Evolutionary conservation across 2,113 vertebrate species (phyloP), one percentile per base, ranked within the genome.

Genomic region (Chrysemys picta): DNA sequence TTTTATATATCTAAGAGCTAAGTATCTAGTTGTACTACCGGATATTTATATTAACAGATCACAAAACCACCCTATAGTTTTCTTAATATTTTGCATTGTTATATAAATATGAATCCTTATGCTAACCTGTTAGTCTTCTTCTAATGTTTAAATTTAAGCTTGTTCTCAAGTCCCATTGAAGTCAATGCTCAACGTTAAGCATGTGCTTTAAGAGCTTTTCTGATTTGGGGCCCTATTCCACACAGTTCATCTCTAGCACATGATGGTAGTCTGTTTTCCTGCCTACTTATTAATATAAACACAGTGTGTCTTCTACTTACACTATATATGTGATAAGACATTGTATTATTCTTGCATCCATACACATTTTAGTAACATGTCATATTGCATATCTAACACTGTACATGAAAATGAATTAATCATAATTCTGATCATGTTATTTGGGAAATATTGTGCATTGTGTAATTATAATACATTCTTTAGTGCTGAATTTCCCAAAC

Each of bases 221-320:
- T 87, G 89, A 95, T 92, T 88, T 82, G 91, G 94, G 96, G 9
- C 21, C 80, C 54, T 87, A 79, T 89, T 97, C 91, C 95, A 90
- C 2, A 0, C 76, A 25, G 0, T 85, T 95, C 86, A 54, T 94
- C 90, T 92, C 93, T 59, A 42, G 42, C 3, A 89, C 91, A 84
- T 90, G 89, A 89, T 16, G 25, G 89, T 85, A 96, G 85, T 96
- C 87, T 93, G 93, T 82, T 84, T 94, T 88, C 24, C 45, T 65
- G 56, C 92, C 92, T 90, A 69, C 82, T 96, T 84, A 94, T 95
- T 96, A 95, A 95, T 90, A 95, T 22, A 94, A 95, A 94, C 47
- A 95, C 16, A 85, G 81, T 93, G 88, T 90, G 83, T 84, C 80
- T 59, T 69, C 45, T 93, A 88, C 89, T 87, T 89, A 50, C 82